phyloP scores from a whole-genome alignment of 2,113 vertebrate species.

The Dicaeum eximium region DNA sequence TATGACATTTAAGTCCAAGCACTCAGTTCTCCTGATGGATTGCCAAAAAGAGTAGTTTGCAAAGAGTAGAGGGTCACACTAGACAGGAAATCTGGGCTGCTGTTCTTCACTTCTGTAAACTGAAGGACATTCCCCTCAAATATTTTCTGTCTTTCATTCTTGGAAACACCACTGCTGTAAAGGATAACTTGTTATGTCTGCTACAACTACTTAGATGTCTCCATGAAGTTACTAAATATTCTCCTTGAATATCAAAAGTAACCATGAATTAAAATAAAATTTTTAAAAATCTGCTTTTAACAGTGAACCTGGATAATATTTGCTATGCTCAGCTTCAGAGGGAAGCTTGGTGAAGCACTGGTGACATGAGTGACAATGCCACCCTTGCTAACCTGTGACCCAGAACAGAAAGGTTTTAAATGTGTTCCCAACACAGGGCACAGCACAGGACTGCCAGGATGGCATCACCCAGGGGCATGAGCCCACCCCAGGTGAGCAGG shows the following conservation, averaged over 20 bases:
- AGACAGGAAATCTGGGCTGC: background rate
- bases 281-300: background rate
- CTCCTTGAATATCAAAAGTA: background rate
- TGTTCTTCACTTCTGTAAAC: background rate
- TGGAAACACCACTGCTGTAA: background rate
- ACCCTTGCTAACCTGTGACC: background rate
- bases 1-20: background rate
- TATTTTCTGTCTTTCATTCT: background rate
- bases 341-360: accelerated
- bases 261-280: background rate
- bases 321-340: background rate
- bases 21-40: background rate
- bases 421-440: accelerated
- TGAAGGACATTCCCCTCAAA: background rate
- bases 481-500: background rate
- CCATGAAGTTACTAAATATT: background rate
- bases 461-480: background rate
- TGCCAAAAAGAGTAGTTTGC: too few species aligned
- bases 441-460: accelerated
- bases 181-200: background rate
- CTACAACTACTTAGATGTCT: background rate
- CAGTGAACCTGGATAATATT: background rate
- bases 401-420: background rate
- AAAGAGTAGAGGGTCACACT: background rate
- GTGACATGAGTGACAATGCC: too few species aligned